Conservation (phyloP, 2,888 invertebrate genomes). For the Meteorus cinctellus region DNA sequence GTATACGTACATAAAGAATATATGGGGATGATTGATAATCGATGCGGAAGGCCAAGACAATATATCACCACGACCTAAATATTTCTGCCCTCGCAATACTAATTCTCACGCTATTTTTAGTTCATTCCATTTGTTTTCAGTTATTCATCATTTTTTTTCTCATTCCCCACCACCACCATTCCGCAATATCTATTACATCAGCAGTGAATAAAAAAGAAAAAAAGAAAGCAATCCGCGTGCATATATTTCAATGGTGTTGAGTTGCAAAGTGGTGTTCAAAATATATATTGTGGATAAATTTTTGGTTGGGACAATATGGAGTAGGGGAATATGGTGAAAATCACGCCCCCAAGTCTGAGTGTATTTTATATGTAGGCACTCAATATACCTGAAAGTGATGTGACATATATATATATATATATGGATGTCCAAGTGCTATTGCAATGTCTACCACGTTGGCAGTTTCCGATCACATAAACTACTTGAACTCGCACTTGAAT, state of each 20-base stretch:
- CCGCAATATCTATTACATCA: conserved; percentile 21
- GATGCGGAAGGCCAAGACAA: conserved; percentile 33
- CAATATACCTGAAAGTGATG: too few species aligned
- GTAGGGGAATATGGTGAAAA: background rate
- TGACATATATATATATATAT: too few species aligned
- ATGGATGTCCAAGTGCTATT: background rate
- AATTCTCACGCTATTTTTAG: conserved; percentile 9
- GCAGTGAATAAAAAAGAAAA: conserved; percentile 10
- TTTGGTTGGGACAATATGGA: background rate
- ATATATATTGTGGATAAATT: background rate
- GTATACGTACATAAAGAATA: background rate
- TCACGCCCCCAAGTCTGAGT: too few species aligned
- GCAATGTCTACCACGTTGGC: conserved; percentile 27
- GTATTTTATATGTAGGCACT: too few species aligned
- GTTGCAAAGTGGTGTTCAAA: conserved; percentile 13
- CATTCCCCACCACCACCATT: background rate
- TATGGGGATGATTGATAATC: conserved; percentile 42
- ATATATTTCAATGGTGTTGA: background rate
- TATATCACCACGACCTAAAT: conserved; percentile 31
- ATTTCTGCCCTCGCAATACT: conserved; percentile 20
- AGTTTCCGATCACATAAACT: conserved; percentile 31
- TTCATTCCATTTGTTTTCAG: conserved; percentile 13
- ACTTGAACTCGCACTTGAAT: conserved; percentile 1
- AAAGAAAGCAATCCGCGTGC: conserved; percentile 1
- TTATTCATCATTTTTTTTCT: background rate